Percentiles rank a stretch among this genome's conserved stretches.
Conservation (phyloP, 35 echinoderm and acorn worm genomes). For the Heliocidaris tuberculata region DNA sequence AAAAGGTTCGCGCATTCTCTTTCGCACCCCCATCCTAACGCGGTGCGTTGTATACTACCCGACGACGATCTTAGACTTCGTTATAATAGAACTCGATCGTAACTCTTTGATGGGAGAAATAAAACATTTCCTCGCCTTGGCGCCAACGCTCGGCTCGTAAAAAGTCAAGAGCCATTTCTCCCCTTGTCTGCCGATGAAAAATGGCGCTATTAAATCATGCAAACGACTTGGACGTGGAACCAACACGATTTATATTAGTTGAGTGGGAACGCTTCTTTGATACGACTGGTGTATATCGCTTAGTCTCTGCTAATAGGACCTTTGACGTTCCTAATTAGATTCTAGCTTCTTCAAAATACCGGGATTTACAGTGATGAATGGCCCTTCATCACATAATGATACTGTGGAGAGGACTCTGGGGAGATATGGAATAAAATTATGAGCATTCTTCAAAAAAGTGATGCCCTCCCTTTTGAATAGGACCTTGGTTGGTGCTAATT, state of each 20-base stretch:
- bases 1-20: neutral
- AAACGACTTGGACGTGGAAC: constrained; percentile 46
- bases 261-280: constrained; percentile 27
- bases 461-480: neutral
- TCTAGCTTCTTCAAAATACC: neutral
- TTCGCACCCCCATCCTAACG: neutral
- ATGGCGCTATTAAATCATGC: constrained; percentile 55
- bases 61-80: neutral
- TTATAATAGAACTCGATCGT: constrained; percentile 38
- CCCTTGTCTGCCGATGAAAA: constrained; percentile 49
- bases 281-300: constrained; percentile 11
- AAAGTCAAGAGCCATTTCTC: constrained; percentile 49
- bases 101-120: constrained; percentile 49
- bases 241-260: constrained; percentile 50
- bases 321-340: constrained; percentile 12
- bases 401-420: neutral
- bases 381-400: neutral
- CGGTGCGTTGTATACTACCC: neutral
- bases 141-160: constrained; percentile 46
- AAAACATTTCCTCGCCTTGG: constrained; percentile 49
- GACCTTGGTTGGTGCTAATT: neutral
- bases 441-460: neutral
- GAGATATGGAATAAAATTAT: neutral
- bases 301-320: neutral
- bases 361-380: constrained; percentile 11